Evolutionary conservation across 2,113 vertebrate species (phyloP).

Genomic region (Entelurus aequoreus): DNA sequence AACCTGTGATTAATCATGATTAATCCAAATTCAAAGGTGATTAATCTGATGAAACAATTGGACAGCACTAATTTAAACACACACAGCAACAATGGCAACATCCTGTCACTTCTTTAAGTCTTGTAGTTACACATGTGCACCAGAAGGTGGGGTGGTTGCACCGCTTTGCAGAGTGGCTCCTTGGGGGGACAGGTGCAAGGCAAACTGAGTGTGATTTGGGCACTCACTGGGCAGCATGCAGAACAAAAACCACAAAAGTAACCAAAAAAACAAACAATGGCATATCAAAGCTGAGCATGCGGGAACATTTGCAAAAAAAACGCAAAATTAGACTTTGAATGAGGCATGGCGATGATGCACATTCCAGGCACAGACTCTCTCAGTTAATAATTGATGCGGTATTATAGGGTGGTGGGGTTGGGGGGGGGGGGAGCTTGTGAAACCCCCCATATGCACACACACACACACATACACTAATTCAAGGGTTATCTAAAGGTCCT

Average conservation of each 20-base stretch:
- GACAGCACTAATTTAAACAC: not conserved
- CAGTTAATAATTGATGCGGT: constrained; percentile 55
- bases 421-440: constrained; percentile 27
- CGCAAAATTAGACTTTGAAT: not conserved
- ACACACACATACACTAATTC: constrained; percentile 25
- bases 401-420: constrained; percentile 18
- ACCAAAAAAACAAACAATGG: constrained; percentile 4
- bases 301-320: not conserved
- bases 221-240: constrained; percentile 34
- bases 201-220: constrained; percentile 27
- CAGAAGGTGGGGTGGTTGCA: constrained; percentile 46
- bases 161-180: not conserved
- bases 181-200: constrained; percentile 26
- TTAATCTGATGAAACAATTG: not conserved
- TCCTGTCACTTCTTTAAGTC: too few species aligned
- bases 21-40: too few species aligned
- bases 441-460: constrained; percentile 11
- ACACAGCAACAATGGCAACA: too few species aligned
- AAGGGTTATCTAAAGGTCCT: constrained; percentile 70
- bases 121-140: constrained; percentile 32
- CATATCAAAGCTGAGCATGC: constrained; percentile 29
- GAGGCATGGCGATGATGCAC: not conserved
- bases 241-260: constrained; percentile 12
- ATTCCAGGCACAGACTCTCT: constrained; percentile 14
- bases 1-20: too few species aligned